These are phyloP conservation scores for Hippocampus zosterae DNA, from an alignment of 2,113 vertebrate genomes.

Conservation along the genomic window DNA sequence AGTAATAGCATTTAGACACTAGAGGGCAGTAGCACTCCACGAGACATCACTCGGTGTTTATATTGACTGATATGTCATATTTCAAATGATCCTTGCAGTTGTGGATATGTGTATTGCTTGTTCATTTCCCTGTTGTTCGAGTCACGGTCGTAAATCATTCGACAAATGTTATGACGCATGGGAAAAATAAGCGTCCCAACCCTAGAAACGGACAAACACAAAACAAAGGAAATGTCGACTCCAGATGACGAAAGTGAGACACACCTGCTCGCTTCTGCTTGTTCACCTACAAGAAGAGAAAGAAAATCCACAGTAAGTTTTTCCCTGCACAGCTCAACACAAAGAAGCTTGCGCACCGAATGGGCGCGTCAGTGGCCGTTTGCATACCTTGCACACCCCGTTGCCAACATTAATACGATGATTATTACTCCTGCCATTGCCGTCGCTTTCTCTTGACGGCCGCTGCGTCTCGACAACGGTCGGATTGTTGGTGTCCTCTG, in stretches of 20 bases:
- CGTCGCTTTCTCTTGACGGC: background rate
- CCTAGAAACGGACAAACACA: too few relatives aligned
- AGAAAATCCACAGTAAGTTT: background rate
- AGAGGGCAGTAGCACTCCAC: too few relatives aligned
- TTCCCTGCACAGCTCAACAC: background rate
- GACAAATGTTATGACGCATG: too few relatives aligned
- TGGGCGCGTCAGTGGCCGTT: background rate
- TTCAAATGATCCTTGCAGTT: too few relatives aligned
- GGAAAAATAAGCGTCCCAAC: too few relatives aligned
- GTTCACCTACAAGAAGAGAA: constrained; percentile 35
- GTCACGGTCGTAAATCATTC: too few relatives aligned
- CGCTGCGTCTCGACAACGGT: background rate
- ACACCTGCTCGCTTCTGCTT: constrained; percentile 34
- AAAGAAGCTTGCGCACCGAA: background rate
- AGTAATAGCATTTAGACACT: too few relatives aligned
- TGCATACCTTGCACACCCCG: background rate
- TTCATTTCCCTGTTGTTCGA: too few relatives aligned
- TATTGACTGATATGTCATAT: too few relatives aligned
- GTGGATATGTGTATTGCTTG: too few relatives aligned
- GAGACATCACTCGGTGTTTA: too few relatives aligned
- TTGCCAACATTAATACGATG: background rate
- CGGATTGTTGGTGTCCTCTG: background rate
- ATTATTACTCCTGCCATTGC: background rate
- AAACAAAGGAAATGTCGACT: background rate
- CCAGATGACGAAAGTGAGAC: constrained; percentile 7